Conservation (phyloP, 2,113 vertebrate species). For the Strix aluco region DNA sequence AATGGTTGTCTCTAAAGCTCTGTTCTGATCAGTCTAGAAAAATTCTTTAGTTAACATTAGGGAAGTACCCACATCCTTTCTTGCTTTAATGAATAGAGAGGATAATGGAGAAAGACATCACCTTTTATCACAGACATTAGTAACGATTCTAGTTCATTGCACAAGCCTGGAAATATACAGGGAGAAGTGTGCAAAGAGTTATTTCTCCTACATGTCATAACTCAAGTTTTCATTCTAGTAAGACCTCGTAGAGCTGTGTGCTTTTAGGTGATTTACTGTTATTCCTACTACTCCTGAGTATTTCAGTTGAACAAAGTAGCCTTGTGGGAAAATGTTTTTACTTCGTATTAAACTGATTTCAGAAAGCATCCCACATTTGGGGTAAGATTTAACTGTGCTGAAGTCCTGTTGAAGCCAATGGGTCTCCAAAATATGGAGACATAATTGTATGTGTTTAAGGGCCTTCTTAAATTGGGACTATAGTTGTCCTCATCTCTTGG, state of each 20-base stretch:
- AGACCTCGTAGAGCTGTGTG: not conserved
- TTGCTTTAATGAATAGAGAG: not conserved
- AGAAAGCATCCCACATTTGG: not conserved
- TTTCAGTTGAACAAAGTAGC: not conserved
- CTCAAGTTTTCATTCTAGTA: conserved; percentile 1
- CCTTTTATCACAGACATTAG: not conserved
- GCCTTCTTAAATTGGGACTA: not conserved
- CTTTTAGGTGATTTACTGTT: not conserved
- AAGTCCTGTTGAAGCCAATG: not conserved
- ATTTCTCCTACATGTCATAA: not conserved
- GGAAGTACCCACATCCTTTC: not conserved
- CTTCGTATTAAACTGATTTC: conserved; percentile 8
- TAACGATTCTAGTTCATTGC: not conserved
- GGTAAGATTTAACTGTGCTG: not conserved
- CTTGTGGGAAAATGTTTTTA: not conserved
- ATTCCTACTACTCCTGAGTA: not conserved
- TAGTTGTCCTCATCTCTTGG: not conserved
- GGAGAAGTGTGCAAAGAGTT: not conserved
- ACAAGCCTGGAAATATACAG: not conserved
- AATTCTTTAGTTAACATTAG: not conserved
- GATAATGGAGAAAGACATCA: not conserved
- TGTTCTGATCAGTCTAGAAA: not conserved
- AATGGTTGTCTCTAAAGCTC: not conserved
- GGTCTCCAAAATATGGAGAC: not conserved
- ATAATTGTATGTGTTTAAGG: not conserved